Conservation (phyloP, 1,140 invertebrate species). For the Drosophila pandora region DNA sequence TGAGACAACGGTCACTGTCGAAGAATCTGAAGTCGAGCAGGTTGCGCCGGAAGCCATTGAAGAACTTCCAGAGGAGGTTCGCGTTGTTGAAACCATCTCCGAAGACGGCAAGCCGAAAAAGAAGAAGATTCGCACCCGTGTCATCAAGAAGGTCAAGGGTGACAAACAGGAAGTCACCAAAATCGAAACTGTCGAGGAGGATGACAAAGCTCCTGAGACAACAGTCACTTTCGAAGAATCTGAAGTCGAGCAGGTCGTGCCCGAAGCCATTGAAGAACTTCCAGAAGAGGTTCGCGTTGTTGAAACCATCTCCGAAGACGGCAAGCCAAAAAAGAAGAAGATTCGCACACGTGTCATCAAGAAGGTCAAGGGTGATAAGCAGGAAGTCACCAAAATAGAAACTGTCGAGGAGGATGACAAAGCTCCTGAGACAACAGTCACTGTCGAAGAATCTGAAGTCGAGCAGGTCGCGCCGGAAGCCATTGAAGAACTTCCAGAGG, state of each 20-base stretch:
- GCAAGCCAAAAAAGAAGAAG: not conserved
- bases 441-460: not conserved
- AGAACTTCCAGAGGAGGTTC: not conserved
- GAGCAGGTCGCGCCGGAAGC: not conserved
- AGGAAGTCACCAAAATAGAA: not conserved
- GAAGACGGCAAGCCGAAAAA: not conserved
- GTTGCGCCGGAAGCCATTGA: not conserved
- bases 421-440: not conserved
- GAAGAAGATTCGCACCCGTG: not conserved
- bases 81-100: not conserved
- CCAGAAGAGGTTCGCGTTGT: not conserved
- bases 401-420: not conserved
- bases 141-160: slow-evolving; percentile 1
- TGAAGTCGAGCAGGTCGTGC: not conserved
- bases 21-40: not conserved
- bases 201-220: not conserved
- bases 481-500: not conserved
- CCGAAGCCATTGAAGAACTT: not conserved
- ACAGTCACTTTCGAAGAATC: not conserved
- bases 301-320: not conserved
- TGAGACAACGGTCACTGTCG: not conserved
- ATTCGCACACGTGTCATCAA: not conserved
- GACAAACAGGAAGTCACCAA: not conserved
- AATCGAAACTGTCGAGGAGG: not conserved
- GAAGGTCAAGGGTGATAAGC: not conserved